Conservation (phyloP, 1,140 invertebrate genomes). For the Anthonomus grandis region DNA sequence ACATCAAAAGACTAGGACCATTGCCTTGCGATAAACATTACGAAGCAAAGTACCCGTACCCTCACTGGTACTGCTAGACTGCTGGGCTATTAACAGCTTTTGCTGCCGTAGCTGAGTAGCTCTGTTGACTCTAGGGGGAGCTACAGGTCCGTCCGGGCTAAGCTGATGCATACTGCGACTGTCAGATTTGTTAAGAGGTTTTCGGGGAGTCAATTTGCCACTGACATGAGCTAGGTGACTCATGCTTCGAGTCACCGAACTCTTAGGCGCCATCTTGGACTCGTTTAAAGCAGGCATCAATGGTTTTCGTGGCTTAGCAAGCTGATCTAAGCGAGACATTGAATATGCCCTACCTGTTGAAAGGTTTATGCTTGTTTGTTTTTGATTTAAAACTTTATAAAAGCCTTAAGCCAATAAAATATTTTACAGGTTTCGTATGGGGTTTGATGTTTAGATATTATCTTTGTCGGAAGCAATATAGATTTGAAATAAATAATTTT, state of each 20-base stretch:
- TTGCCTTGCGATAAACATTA: slow-evolving; percentile 16
- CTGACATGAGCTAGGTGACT: slow-evolving; percentile 57
- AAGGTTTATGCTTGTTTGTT: no score
- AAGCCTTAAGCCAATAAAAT: no score
- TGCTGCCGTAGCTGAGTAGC: slow-evolving; percentile 45
- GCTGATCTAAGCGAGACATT: slow-evolving; percentile 85
- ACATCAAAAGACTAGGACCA: slow-evolving; percentile 23
- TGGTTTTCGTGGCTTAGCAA: slow-evolving; percentile 68
- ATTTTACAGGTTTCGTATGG: no score
- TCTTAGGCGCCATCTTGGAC: slow-evolving; percentile 38
- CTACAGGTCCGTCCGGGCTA: slow-evolving; percentile 48
- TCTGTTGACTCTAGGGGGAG: slow-evolving; percentile 43
- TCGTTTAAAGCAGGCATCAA: slow-evolving; percentile 55
- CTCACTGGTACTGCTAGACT: slow-evolving; percentile 39
- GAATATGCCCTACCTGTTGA: slow-evolving; percentile 81
- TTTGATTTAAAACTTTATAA: no score
- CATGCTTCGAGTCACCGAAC: slow-evolving; percentile 62
- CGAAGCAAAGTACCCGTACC: slow-evolving; percentile 33
- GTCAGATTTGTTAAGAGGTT: slow-evolving; percentile 42
- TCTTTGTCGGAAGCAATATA: no score
- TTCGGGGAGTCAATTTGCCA: slow-evolving; percentile 32
- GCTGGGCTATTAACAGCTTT: slow-evolving; percentile 33
- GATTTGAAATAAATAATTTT: no score
- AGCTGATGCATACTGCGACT: slow-evolving; percentile 66
- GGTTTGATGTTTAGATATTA: no score